Evolutionary conservation across 2,888 invertebrate genomes (phyloP).

Genomic region (Chaetogeoica ovagalla): DNA sequence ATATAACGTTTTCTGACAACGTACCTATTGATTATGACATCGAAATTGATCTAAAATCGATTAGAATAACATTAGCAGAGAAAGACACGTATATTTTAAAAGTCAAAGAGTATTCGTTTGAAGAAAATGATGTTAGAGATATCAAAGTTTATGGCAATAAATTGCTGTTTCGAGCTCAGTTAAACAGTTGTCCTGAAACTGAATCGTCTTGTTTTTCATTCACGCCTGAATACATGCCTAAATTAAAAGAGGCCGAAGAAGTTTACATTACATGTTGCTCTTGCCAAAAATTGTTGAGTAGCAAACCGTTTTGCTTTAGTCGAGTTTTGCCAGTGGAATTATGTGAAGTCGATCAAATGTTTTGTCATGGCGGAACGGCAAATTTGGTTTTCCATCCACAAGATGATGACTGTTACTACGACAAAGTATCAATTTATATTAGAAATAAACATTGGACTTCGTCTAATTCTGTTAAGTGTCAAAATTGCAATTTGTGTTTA

Average conservation of each 20-base stretch:
- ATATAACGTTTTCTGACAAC: conserved; percentile 40
- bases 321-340: conserved; percentile 40
- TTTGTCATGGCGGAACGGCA: conserved; percentile 45
- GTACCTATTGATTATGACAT: conserved; percentile 44
- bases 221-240: conserved; percentile 27
- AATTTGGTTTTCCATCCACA: conserved; percentile 38
- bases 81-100: conserved; percentile 24
- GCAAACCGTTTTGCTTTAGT: conserved; percentile 25
- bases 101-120: conserved; percentile 30
- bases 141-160: conserved; percentile 39
- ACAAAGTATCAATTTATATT: conserved; percentile 46
- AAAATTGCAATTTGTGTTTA: conserved; percentile 45
- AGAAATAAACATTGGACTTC: conserved; percentile 31
- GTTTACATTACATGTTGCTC: conserved; percentile 23
- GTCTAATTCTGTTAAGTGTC: conserved; percentile 6
- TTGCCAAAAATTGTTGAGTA: conserved; percentile 16
- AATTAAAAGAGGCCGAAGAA: conserved; percentile 25
- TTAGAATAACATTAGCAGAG: conserved; percentile 34
- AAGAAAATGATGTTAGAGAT: conserved; percentile 34
- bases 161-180: conserved; percentile 41
- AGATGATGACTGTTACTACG: conserved; percentile 43
- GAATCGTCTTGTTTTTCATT: conserved; percentile 45
- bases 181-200: conserved; percentile 32
- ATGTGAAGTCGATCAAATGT: conserved; percentile 42
- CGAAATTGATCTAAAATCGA: conserved; percentile 31